Conservation (phyloP, 2,113 vertebrate species). For the Toxostoma redivivum region DNA sequence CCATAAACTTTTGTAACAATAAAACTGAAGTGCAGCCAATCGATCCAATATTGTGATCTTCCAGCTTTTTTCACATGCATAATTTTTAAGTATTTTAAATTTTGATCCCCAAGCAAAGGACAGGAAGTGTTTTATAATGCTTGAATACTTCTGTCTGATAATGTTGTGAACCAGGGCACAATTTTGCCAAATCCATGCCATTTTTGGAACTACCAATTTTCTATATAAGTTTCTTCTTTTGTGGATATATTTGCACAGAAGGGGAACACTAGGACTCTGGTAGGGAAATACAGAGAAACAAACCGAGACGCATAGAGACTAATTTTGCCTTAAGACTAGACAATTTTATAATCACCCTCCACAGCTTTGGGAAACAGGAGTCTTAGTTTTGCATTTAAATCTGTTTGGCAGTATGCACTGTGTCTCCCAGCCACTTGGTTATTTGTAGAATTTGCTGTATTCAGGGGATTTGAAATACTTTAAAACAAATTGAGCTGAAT, state of each 20-base stretch:
- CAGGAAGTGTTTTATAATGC: neutral
- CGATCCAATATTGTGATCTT: neutral
- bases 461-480: slow-evolving; percentile 50
- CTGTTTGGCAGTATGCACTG: slow-evolving; percentile 4
- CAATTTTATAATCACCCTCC: slow-evolving; percentile 3
- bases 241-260: neutral
- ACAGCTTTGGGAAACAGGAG: slow-evolving; percentile 33
- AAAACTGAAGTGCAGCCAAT: neutral
- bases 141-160: neutral
- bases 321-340: slow-evolving; percentile 26
- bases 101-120: neutral
- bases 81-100: neutral
- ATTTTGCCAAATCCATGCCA: neutral
- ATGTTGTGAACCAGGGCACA: neutral
- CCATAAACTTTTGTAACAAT: neutral
- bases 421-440: slow-evolving; percentile 8
- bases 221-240: neutral
- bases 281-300: neutral
- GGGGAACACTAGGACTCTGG: neutral
- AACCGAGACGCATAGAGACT: neutral
- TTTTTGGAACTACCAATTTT: neutral
- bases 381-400: slow-evolving; percentile 61
- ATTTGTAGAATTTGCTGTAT: slow-evolving; percentile 20
- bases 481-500: slow-evolving; percentile 54
- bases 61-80: neutral